A percentile compares a stretch with the other conserved stretches of the same genome.
Conservation (phyloP, 2,797 vertebrate genomes). For the Aphelocoma californica region DNA sequence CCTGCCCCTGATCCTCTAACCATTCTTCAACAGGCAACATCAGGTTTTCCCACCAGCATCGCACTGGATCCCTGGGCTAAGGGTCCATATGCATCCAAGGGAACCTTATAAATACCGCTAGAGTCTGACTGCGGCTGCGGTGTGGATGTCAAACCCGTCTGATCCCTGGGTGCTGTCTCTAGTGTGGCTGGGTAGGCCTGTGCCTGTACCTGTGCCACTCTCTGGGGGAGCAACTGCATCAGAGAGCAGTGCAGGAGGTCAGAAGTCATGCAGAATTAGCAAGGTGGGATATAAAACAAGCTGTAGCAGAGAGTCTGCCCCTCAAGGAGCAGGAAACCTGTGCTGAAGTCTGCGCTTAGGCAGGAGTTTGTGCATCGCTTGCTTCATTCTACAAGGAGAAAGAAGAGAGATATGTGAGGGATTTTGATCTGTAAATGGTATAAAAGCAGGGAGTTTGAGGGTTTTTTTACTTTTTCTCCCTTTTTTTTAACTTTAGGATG, state of each 20-base stretch:
- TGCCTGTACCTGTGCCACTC: no score
- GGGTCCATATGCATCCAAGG: no score
- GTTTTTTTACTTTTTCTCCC: rapidly evolving
- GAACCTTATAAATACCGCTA: no score
- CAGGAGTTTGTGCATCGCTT: neutral
- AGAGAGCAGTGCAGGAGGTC: neutral
- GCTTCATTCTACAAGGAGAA: neutral
- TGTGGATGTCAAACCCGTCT: no score
- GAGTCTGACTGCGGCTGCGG: no score
- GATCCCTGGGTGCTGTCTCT: no score
- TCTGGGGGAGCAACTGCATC: no score
- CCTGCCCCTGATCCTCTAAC: no score
- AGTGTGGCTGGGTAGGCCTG: no score
- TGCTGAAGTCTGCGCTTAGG: neutral
- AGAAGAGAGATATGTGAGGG: rapidly evolving
- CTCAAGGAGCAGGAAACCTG: neutral
- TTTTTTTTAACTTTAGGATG: neutral
- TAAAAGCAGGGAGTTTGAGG: neutral
- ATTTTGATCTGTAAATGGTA: neutral
- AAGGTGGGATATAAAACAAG: neutral
- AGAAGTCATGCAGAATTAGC: neutral
- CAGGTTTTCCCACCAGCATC: no score
- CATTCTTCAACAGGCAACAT: no score
- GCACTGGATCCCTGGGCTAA: no score
- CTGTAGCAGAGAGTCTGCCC: neutral